phyloP scores from a whole-genome alignment of 1,140 invertebrate genomes.

The Aphelinus certus region DNA sequence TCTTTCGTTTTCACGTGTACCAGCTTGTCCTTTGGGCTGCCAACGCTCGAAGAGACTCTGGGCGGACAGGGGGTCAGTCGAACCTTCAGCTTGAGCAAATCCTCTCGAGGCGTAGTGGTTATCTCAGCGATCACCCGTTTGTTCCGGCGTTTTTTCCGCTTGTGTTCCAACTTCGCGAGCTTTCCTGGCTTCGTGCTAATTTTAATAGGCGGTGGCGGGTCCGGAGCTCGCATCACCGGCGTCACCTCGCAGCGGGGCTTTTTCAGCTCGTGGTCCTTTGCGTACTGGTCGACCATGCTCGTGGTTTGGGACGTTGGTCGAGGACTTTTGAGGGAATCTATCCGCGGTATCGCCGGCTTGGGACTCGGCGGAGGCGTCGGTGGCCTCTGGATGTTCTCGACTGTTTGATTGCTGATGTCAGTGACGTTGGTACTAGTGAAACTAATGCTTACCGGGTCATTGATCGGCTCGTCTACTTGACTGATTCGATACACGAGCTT shows the following conservation, averaged over 20 bases:
- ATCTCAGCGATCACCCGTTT: slow-evolving; percentile 62
- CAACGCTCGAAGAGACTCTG: slow-evolving; percentile 47
- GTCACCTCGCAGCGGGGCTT: slow-evolving; percentile 61
- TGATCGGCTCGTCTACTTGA: slow-evolving; percentile 43
- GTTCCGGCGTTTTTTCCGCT: slow-evolving; percentile 56
- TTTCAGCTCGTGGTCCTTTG: slow-evolving; percentile 53
- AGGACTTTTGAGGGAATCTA: slow-evolving; percentile 37
- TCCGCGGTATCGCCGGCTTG: slow-evolving; percentile 47
- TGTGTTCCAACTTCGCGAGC: slow-evolving; percentile 52
- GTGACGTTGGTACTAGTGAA: slow-evolving; percentile 17
- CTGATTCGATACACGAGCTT: slow-evolving; percentile 54
- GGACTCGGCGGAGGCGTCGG: slow-evolving; percentile 60
- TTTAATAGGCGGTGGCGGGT: slow-evolving; percentile 32
- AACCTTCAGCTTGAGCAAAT: slow-evolving; percentile 58
- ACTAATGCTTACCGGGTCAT: slow-evolving; percentile 27
- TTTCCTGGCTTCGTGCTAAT: slow-evolving; percentile 43
- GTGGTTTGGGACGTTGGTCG: slow-evolving; percentile 29
- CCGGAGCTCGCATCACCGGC: slow-evolving; percentile 54
- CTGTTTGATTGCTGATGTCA: slow-evolving; percentile 43
- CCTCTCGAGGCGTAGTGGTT: slow-evolving; percentile 58
- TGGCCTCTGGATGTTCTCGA: slow-evolving; percentile 59
- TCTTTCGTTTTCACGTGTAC: slow-evolving; percentile 51
- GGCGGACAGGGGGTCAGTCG: slow-evolving; percentile 58
- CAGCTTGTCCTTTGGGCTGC: slow-evolving; percentile 54
- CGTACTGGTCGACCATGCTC: slow-evolving; percentile 38